phyloP scores from a whole-genome alignment of 1,140 invertebrate genomes.

The Aradophagus sp. region DNA sequence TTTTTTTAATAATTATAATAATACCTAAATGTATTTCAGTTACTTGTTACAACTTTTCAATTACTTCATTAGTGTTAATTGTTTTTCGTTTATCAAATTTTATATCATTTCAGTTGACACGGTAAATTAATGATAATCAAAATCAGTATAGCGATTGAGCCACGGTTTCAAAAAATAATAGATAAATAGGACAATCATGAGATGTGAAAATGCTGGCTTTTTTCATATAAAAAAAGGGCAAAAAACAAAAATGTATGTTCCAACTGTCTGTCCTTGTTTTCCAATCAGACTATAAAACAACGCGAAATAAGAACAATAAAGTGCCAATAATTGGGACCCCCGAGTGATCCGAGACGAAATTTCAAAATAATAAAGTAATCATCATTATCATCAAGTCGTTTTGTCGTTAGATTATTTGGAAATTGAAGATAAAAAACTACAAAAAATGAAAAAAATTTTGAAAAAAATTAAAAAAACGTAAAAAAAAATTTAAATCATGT shows the following conservation, averaged over 20 bases:
- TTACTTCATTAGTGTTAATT: too few relatives aligned
- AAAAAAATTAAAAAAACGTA: background rate
- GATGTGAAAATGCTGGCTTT: conserved; percentile 15
- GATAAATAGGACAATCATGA: conserved; percentile 50
- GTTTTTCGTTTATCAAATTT: too few relatives aligned
- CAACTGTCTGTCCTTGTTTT: background rate
- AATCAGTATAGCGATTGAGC: conserved; percentile 11
- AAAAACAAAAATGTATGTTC: background rate
- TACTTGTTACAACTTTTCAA: too few relatives aligned
- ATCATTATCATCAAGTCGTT: conserved; percentile 14
- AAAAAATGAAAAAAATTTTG: background rate
- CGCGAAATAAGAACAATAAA: background rate
- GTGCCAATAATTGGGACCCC: conserved; percentile 3
- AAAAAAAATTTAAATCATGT: conserved; percentile 16
- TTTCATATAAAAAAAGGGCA: conserved; percentile 9
- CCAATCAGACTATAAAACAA: background rate
- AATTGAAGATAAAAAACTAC: background rate
- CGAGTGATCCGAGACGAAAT: background rate
- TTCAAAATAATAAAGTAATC: conserved; percentile 7
- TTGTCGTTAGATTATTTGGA: conserved; percentile 12
- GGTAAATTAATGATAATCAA: conserved; percentile 12
- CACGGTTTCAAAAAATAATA: conserved; percentile 14
- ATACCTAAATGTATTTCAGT: too few relatives aligned
- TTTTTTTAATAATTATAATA: too few relatives aligned
- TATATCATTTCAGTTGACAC: too few relatives aligned